These are phyloP conservation scores for Meganola albula DNA, from an alignment of 2,888 invertebrate species.

Conservation along the genomic window DNA sequence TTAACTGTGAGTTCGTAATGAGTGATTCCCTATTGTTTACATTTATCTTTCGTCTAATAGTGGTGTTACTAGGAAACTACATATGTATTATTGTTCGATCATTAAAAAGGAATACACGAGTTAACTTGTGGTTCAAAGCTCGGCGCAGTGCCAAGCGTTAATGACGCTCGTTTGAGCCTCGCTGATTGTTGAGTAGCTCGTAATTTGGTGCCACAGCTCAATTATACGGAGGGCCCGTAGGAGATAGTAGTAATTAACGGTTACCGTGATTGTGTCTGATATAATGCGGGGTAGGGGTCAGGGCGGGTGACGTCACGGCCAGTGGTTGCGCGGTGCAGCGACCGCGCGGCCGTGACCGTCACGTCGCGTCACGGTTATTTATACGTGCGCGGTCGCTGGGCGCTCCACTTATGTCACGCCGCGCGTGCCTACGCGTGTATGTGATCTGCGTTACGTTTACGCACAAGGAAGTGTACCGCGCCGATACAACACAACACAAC, in stretches of 20 bases:
- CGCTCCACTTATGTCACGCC: conserved; percentile 21
- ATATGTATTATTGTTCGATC: too few species aligned
- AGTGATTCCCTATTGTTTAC: too few species aligned
- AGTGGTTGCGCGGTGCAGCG: conserved; percentile 34
- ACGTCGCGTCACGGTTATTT: conserved; percentile 45
- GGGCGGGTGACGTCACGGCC: conserved; percentile 3
- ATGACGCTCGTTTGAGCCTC: conserved; percentile 5
- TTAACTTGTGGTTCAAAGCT: conserved; percentile 2
- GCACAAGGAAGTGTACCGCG: conserved; percentile 3
- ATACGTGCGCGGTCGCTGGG: conserved; percentile 37
- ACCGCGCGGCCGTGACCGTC: conserved; percentile 46
- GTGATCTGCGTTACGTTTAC: neutral
- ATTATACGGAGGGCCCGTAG: neutral
- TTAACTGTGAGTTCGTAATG: too few species aligned
- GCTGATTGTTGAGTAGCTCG: conserved; percentile 6
- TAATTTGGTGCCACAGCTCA: conserved; percentile 12
- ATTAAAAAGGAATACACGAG: conserved; percentile 1
- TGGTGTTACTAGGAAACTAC: too few species aligned
- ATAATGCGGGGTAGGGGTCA: conserved; percentile 17
- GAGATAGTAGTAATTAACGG: neutral
- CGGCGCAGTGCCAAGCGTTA: conserved; percentile 3
- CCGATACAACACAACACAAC: too few species aligned
- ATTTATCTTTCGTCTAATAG: too few species aligned
- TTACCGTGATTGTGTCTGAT: conserved; percentile 20
- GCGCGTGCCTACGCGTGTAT: conserved; percentile 4